Conservation (phyloP, 30 jellyfish, hydroid and myxozoan species). For the Turritopsis rubra region DNA sequence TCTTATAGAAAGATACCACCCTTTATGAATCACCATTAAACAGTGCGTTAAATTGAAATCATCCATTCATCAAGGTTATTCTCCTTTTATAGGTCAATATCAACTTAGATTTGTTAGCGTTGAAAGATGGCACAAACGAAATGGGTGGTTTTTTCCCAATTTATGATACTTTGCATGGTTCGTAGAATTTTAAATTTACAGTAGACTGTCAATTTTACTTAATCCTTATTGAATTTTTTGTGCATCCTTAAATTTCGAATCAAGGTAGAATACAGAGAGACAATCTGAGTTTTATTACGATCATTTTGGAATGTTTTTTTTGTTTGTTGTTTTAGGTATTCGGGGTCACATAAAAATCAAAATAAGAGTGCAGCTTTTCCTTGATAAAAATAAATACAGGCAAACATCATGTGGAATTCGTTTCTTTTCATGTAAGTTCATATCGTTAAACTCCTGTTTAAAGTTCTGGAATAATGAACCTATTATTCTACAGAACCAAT, state of each 20-base stretch:
- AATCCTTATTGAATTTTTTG: neutral
- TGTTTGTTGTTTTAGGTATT: conserved; percentile 45
- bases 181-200: too few species aligned
- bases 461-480: too few species aligned
- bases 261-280: neutral
- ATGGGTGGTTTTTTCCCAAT: conserved; percentile 94
- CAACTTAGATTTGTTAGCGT: conserved; percentile 47
- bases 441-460: too few species aligned
- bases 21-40: too few species aligned
- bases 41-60: too few species aligned
- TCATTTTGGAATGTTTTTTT: too few species aligned
- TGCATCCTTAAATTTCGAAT: neutral
- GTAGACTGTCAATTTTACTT: too few species aligned
- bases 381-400: conserved; percentile 74
- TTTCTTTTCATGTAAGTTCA: conserved; percentile 65
- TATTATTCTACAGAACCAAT: too few species aligned
- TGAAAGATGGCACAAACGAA: conserved; percentile 75
- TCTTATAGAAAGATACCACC: too few species aligned
- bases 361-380: conserved; percentile 70
- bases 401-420: conserved; percentile 90
- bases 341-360: conserved; percentile 72
- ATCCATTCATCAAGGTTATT: too few species aligned
- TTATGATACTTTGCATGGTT: conserved; percentile 95
- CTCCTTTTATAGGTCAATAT: conserved; percentile 52
- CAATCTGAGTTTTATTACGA: too few species aligned